Percentiles rank a stretch among this genome's conserved stretches.
These are phyloP conservation scores for Myotis davidii DNA, from an alignment of 2,113 vertebrate genomes.

Conservation along the genomic window DNA sequence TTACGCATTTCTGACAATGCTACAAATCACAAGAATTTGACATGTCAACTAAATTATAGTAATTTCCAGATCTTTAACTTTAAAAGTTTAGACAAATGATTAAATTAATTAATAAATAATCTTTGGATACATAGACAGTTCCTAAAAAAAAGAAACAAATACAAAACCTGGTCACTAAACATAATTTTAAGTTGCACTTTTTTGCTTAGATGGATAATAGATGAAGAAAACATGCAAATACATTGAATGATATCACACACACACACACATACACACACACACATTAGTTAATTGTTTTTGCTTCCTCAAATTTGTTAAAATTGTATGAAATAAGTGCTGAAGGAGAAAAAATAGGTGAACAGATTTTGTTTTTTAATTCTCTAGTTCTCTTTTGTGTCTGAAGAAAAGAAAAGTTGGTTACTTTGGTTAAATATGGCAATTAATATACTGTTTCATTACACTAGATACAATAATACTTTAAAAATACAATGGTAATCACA, in stretches of 20 bases:
- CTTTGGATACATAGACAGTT: not conserved
- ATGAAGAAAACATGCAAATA: conserved; percentile 26
- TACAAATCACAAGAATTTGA: conserved; percentile 32
- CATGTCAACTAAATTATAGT: not conserved
- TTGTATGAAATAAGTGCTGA: not conserved
- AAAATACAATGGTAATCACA: not conserved
- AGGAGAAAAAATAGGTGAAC: not conserved
- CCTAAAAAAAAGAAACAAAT: not conserved
- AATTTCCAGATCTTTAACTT: conserved; percentile 44
- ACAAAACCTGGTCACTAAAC: not conserved
- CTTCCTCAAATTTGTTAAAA: conserved; percentile 29
- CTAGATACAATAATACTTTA: not conserved
- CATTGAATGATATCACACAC: not conserved
- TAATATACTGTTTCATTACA: not conserved
- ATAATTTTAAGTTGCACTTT: conserved; percentile 1
- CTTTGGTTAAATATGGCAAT: not conserved
- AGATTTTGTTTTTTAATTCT: conserved; percentile 20
- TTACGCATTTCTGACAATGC: not conserved
- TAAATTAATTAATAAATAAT: conserved; percentile 30
- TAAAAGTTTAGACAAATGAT: conserved; percentile 2
- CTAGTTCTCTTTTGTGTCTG: conserved; percentile 1
- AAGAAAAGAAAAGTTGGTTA: conserved; percentile 9
- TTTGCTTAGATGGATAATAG: not conserved
- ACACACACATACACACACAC: not conserved
- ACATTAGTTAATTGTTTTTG: not conserved